phyloP scores from a whole-genome alignment of 1,140 invertebrate species.

The Drosophila lacertosa region DNA sequence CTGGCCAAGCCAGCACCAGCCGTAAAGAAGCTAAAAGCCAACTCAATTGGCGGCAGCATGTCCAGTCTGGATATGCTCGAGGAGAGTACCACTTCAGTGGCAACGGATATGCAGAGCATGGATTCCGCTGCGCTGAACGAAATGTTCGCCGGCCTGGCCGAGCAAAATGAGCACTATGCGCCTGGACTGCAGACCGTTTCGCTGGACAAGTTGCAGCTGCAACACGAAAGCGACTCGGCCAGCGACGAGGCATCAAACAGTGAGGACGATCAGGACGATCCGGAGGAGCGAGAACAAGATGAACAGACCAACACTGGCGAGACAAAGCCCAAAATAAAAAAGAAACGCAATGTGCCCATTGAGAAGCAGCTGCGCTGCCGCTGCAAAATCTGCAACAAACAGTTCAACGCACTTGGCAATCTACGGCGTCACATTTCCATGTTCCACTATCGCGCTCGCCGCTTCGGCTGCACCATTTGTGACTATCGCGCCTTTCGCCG shows the following conservation, averaged over 20 bases:
- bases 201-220: conserved; percentile 62
- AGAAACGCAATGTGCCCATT: conserved; percentile 65
- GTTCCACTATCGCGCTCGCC: conserved; percentile 85
- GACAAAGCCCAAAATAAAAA: conserved; percentile 55
- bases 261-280: conserved; percentile 34
- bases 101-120: conserved; percentile 26
- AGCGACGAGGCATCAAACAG: conserved; percentile 50
- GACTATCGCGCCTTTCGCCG: conserved; percentile 86
- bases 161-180: conserved; percentile 49
- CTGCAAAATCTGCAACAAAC: conserved; percentile 81
- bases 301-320: conserved; percentile 26
- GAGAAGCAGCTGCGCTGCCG: conserved; percentile 73
- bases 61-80: conserved; percentile 39
- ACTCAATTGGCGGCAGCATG: conserved; percentile 22
- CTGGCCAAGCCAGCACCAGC: conserved; percentile 62
- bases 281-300: conserved; percentile 17
- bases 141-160: conserved; percentile 65
- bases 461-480: conserved; percentile 86
- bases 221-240: conserved; percentile 50
- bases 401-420: conserved; percentile 83
- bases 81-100: conserved; percentile 18
- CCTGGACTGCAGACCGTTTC: conserved; percentile 66
- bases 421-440: conserved; percentile 85
- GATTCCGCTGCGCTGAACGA: conserved; percentile 46
- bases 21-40: conserved; percentile 54